Conservation (phyloP, 2,113 vertebrate genomes). For the Sinocyclocheilus rhinocerous region DNA sequence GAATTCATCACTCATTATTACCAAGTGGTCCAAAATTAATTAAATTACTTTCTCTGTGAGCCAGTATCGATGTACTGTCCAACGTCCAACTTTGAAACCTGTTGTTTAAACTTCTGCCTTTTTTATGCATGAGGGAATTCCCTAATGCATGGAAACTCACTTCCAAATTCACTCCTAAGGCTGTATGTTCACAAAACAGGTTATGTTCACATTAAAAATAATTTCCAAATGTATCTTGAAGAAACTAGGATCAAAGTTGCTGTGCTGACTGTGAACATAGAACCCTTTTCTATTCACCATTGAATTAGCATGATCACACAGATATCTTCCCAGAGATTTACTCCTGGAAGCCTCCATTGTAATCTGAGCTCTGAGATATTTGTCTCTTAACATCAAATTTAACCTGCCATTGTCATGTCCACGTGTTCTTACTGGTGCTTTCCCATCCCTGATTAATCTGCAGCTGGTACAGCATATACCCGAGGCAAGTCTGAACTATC, state of each 20-base stretch:
- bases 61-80: neutral
- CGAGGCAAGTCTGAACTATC: constrained; percentile 95
- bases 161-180: neutral
- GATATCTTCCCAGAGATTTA: neutral
- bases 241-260: neutral
- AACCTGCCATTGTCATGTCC: neutral
- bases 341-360: neutral
- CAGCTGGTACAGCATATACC: constrained; percentile 95
- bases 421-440: constrained; percentile 56
- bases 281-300: constrained; percentile 6
- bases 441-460: constrained; percentile 45
- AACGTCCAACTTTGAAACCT: neutral
- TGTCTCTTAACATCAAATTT: constrained; percentile 25
- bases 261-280: constrained; percentile 28
- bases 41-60: neutral
- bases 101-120: neutral
- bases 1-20: constrained; percentile 39
- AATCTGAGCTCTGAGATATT: constrained; percentile 18
- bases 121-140: constrained; percentile 15
- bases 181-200: constrained; percentile 18
- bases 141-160: constrained; percentile 31
- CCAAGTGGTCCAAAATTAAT: constrained; percentile 3
- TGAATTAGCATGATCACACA: constrained; percentile 12
- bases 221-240: neutral
- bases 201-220: neutral